Percentiles rank a stretch among this genome's conserved stretches.
These are phyloP conservation scores for Hydra vulgaris DNA, from an alignment of 30 jellyfish, hydroid and myxozoan genomes.

Conservation along the genomic window DNA sequence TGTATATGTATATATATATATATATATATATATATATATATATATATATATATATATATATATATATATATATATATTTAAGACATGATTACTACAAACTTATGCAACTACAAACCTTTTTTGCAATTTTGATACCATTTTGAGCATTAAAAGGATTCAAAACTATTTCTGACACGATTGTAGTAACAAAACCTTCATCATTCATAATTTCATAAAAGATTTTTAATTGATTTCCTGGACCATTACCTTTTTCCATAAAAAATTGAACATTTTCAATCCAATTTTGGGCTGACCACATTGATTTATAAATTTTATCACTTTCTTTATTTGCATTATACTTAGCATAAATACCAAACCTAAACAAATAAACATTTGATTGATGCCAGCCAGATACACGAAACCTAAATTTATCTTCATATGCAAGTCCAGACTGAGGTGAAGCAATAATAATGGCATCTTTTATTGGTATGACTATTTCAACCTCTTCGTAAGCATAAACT, in stretches of 20 bases:
- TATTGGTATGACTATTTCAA: neutral
- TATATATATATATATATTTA: too few relatives aligned
- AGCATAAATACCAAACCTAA: neutral
- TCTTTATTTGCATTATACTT: neutral
- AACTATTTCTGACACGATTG: neutral
- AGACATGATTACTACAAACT: neutral
- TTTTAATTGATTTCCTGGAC: neutral
- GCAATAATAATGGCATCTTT: neutral
- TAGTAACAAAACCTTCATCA: constrained; percentile 1
- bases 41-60: too few relatives aligned
- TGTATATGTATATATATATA: too few relatives aligned
- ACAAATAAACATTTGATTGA: neutral
- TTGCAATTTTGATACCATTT: neutral
- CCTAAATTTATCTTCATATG: neutral
- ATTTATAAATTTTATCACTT: neutral
- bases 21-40: too few relatives aligned
- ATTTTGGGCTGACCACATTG: neutral
- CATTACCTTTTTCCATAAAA: neutral
- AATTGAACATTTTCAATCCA: neutral
- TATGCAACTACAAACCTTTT: neutral
- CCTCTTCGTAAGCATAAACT: constrained; percentile 5
- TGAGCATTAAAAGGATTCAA: neutral
- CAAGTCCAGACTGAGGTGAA: neutral
- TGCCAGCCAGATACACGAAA: neutral
- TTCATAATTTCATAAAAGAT: neutral